These are phyloP conservation scores for Lucilia sericata DNA, from an alignment of 1,140 invertebrate species.

Conservation along the genomic window DNA sequence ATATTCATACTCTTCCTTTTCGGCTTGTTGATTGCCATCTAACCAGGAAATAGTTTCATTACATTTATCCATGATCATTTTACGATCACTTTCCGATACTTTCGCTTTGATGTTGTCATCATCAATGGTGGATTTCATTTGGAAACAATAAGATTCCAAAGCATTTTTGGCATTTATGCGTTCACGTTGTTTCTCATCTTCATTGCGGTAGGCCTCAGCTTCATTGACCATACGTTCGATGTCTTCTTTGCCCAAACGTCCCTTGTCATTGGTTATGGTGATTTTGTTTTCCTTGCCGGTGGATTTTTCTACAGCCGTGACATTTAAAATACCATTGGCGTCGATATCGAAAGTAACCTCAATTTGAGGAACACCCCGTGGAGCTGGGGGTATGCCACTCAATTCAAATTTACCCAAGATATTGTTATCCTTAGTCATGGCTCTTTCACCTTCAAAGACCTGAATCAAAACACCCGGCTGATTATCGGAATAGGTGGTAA, in stretches of 20 bases:
- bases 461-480: slow-evolving; percentile 93
- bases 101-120: slow-evolving; percentile 91
- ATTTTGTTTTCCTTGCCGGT: slow-evolving; percentile 98
- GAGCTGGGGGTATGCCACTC: slow-evolving; percentile 92
- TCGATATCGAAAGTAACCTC: slow-evolving; percentile 93
- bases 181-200: slow-evolving; percentile 90
- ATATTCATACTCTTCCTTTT: slow-evolving; percentile 93
- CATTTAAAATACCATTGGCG: slow-evolving; percentile 88
- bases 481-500: slow-evolving; percentile 97
- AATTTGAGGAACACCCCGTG: slow-evolving; percentile 93
- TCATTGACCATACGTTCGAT: slow-evolving; percentile 98
- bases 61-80: slow-evolving; percentile 88
- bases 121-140: slow-evolving; percentile 92
- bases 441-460: slow-evolving; percentile 89
- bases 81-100: slow-evolving; percentile 87
- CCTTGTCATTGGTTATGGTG: slow-evolving; percentile 98
- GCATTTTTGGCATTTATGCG: slow-evolving; percentile 91
- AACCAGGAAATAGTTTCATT: slow-evolving; percentile 94
- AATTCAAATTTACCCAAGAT: slow-evolving; percentile 93
- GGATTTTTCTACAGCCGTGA: slow-evolving; percentile 89
- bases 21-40: slow-evolving; percentile 91
- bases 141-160: slow-evolving; percentile 95
- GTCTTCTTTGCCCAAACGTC: slow-evolving; percentile 93
- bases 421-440: slow-evolving; percentile 94
- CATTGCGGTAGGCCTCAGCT: slow-evolving; percentile 91